These are phyloP conservation scores for Ctena decussata DNA, from an alignment of 2,888 invertebrate genomes.

Conservation along the genomic window DNA sequence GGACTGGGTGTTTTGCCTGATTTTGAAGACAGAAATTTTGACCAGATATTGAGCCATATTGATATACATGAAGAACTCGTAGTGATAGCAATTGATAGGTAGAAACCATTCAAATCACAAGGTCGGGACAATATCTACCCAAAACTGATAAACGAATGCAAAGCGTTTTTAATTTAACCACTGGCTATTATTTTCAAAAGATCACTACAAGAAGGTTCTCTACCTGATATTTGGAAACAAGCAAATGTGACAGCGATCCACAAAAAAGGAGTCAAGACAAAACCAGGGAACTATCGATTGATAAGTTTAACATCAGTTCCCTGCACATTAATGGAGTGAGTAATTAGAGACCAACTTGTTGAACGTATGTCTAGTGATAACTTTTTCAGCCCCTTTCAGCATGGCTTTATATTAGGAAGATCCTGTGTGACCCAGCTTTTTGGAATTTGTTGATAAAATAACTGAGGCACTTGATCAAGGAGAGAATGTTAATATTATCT, in stretches of 20 bases:
- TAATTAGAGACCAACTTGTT: too few species aligned
- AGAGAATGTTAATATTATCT: too few species aligned
- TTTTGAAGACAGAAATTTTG: background rate
- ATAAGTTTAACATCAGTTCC: background rate
- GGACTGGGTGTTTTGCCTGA: background rate
- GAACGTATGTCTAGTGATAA: too few species aligned
- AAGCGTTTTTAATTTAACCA: background rate
- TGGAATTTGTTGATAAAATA: too few species aligned
- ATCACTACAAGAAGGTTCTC: background rate
- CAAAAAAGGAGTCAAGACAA: background rate
- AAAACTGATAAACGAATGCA: background rate
- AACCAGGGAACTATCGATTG: background rate
- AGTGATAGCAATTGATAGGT: background rate
- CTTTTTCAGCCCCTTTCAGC: too few species aligned
- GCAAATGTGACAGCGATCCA: background rate
- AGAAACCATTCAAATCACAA: background rate
- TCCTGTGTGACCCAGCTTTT: too few species aligned
- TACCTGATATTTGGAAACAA: background rate
- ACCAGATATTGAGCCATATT: background rate
- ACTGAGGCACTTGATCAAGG: too few species aligned
- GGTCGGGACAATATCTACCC: background rate
- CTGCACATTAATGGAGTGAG: background rate
- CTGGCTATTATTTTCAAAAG: background rate
- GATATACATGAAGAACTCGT: background rate
- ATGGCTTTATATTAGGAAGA: too few species aligned